Evolutionary conservation across 2,113 vertebrate genomes (phyloP).

Genomic region (Vombatus ursinus): DNA sequence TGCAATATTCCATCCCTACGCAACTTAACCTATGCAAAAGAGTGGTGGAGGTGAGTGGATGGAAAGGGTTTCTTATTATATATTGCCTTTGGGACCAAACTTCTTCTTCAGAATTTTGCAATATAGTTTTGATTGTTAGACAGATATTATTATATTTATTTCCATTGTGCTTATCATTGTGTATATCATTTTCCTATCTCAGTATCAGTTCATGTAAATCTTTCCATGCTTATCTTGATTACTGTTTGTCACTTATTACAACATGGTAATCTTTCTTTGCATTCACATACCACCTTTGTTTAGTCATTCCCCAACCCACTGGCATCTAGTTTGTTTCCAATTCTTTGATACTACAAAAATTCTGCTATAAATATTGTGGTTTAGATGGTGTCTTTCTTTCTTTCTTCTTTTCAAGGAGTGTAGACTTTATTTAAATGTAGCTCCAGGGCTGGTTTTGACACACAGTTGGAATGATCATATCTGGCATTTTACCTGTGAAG

Average conservation of each 20-base stretch:
- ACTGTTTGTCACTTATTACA: neutral
- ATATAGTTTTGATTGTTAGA: neutral
- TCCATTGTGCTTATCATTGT: neutral
- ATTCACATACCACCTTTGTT: neutral
- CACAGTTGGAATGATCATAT: neutral
- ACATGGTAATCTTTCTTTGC: neutral
- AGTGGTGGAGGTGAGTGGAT: neutral
- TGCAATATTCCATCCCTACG: neutral
- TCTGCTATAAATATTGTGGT: neutral
- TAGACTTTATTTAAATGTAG: neutral
- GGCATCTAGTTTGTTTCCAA: neutral
- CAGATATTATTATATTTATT: neutral
- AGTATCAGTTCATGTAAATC: neutral
- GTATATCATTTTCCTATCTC: neutral
- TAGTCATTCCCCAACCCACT: neutral
- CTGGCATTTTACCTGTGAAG: constrained; percentile 33
- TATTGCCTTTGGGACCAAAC: neutral
- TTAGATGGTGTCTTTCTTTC: neutral
- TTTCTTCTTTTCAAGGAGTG: neutral
- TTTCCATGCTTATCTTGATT: neutral
- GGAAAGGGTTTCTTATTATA: neutral
- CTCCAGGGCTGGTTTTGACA: neutral
- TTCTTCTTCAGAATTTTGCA: neutral
- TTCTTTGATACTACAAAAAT: neutral
- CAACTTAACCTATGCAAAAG: neutral